Percentiles rank a stretch among this genome's conserved stretches.
These are phyloP conservation scores for Invenusta paracnida DNA, from an alignment of 2,888 invertebrate genomes.

Conservation along the genomic window DNA sequence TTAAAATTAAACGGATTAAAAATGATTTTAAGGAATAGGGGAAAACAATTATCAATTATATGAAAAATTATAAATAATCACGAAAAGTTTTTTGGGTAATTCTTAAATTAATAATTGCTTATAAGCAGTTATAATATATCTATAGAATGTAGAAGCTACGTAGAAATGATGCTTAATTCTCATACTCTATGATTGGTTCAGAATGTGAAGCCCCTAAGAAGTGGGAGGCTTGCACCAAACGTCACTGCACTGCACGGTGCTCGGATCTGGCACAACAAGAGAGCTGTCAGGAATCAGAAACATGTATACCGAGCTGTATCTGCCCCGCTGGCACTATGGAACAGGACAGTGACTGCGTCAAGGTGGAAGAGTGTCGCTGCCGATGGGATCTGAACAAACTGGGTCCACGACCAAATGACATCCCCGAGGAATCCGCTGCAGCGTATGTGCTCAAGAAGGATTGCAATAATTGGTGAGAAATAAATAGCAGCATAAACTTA, in stretches of 20 bases:
- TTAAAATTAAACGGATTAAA: too few relatives aligned
- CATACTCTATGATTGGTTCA: too few relatives aligned
- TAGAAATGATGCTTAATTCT: too few relatives aligned
- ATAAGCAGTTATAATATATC: too few relatives aligned
- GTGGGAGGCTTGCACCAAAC: conserved; percentile 29
- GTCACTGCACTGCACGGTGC: conserved; percentile 32
- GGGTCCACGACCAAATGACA: conserved; percentile 31
- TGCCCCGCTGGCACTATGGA: conserved; percentile 34
- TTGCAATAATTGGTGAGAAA: conserved; percentile 37
- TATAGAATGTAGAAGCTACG: too few relatives aligned
- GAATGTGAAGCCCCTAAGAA: conserved; percentile 31
- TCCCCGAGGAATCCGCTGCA: conserved; percentile 33
- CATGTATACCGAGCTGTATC: conserved; percentile 34
- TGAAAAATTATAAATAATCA: too few relatives aligned
- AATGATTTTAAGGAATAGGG: too few relatives aligned
- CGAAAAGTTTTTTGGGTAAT: too few relatives aligned
- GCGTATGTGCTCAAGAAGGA: conserved; percentile 22
- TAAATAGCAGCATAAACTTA: too few relatives aligned
- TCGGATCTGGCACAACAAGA: conserved; percentile 14
- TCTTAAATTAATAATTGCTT: too few relatives aligned
- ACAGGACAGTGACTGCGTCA: conserved; percentile 36
- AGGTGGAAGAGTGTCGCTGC: conserved; percentile 29
- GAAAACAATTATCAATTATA: too few relatives aligned
- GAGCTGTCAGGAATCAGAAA: not conserved
- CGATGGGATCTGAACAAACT: conserved; percentile 33